phyloP scores from a whole-genome alignment of 64 coral and sea anemone species.

The Stichodactyla mertensii region DNA sequence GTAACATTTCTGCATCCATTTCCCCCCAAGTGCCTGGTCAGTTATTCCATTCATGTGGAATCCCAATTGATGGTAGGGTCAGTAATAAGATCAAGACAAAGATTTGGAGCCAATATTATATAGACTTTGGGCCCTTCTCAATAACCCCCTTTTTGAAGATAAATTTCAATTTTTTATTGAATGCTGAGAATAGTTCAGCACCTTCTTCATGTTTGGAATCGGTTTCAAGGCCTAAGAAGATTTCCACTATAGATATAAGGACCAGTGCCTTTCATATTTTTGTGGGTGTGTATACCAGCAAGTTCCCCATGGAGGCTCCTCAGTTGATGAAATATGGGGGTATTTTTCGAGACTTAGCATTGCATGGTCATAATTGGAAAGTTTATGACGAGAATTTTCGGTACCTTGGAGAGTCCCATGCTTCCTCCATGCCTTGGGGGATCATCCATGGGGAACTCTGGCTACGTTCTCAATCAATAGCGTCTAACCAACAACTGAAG shows the following conservation, averaged over 20 bases:
- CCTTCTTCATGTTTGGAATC: not conserved
- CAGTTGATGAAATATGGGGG: constrained; percentile 31
- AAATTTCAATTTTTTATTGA: constrained; percentile 29
- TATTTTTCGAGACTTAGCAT: constrained; percentile 7
- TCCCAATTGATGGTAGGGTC: constrained; percentile 37
- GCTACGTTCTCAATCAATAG: no score
- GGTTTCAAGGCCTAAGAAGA: no score
- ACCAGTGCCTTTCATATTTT: constrained; percentile 32
- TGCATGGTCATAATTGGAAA: constrained; percentile 16
- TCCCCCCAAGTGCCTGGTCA: no score
- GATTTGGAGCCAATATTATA: constrained; percentile 41
- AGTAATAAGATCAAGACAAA: constrained; percentile 33
- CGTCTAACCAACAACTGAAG: not conserved
- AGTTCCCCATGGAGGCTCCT: constrained; percentile 6
- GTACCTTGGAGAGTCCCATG: not conserved
- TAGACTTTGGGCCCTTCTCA: constrained; percentile 49
- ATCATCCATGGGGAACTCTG: not conserved
- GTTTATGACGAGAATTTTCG: constrained; percentile 44
- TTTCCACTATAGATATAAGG: constrained; percentile 18
- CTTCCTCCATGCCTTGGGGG: constrained; percentile 22
- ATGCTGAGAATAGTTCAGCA: not conserved
- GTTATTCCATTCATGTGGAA: no score
- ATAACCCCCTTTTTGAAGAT: constrained; percentile 6
- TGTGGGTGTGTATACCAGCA: constrained; percentile 19
- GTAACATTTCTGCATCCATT: no score